Conservation (phyloP, 2,797 vertebrate species). For the Pangasius larnaudii region DNA sequence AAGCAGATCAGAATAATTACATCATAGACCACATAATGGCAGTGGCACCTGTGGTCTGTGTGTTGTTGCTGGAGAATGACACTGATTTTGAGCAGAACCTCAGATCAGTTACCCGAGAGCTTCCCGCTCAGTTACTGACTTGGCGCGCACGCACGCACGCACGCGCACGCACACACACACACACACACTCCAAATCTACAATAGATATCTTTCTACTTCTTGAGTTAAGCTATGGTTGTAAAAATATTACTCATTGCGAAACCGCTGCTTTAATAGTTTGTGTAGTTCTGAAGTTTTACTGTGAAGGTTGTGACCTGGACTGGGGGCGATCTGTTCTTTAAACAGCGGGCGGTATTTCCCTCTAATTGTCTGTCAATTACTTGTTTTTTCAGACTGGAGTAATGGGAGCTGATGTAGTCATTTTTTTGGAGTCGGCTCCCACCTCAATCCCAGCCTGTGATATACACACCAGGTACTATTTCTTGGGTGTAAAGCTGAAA, state of each 20-base stretch:
- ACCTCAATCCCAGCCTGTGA: conserved; percentile 20
- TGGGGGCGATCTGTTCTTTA: conserved; percentile 50
- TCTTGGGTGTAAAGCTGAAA: background rate
- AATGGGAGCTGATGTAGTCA: conserved; percentile 30
- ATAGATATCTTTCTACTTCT: conserved; percentile 39
- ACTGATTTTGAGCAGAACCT: conserved; percentile 66
- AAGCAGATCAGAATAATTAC: conserved; percentile 61
- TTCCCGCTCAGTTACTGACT: conserved; percentile 65
- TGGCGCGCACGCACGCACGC: background rate
- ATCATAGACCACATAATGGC: conserved; percentile 59
- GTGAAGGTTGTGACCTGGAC: conserved; percentile 48
- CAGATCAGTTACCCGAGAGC: conserved; percentile 68
- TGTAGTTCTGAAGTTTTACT: conserved; percentile 41
- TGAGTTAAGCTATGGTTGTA: conserved; percentile 38
- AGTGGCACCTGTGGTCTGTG: conserved; percentile 63
- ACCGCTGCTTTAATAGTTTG: conserved; percentile 41
- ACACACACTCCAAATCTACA: conserved; percentile 17
- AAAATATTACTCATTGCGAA: conserved; percentile 47
- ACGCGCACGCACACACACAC: background rate
- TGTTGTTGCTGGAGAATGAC: conserved; percentile 67
- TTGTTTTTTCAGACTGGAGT: conserved; percentile 43
- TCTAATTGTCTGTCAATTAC: conserved; percentile 52
- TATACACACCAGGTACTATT: background rate
- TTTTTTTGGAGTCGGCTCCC: background rate
- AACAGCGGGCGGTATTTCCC: conserved; percentile 35